Evolutionary conservation across 2,797 vertebrate species (phyloP).

Genomic region (Leptodactylus fallax): DNA sequence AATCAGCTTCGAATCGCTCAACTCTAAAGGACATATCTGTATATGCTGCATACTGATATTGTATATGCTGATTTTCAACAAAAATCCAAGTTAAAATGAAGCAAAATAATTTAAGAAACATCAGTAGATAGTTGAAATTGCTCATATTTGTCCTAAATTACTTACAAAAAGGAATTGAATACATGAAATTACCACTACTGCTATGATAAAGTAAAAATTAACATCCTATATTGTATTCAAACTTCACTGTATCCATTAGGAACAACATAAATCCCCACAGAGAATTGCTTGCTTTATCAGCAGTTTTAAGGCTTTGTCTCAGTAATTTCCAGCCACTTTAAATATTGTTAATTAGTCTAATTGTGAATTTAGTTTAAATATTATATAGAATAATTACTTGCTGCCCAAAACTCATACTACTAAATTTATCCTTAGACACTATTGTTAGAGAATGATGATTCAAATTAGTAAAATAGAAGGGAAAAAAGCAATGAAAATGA

Average conservation of each 20-base stretch:
- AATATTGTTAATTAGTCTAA: constrained; percentile 23
- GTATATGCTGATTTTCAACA: too few species aligned
- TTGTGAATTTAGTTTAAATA: constrained; percentile 6
- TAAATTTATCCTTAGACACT: not conserved
- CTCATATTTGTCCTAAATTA: not conserved
- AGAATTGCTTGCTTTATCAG: constrained; percentile 25
- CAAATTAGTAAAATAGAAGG: not conserved
- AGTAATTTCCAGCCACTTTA: not conserved
- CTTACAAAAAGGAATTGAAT: not conserved
- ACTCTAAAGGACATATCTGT: too few species aligned
- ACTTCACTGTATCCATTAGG: constrained; percentile 11
- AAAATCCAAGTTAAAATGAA: too few species aligned
- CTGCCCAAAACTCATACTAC: not conserved
- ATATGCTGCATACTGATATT: too few species aligned
- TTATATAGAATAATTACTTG: not conserved
- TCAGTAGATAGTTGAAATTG: not conserved
- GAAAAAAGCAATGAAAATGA: not conserved
- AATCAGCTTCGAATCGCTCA: too few species aligned
- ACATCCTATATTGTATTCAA: not conserved
- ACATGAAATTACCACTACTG: not conserved
- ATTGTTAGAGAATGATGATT: not conserved
- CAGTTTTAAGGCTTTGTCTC: constrained; percentile 5
- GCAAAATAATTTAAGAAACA: too few species aligned
- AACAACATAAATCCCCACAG: constrained; percentile 10
- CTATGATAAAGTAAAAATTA: not conserved